A percentile compares a stretch with the other conserved stretches of the same genome.
Evolutionary conservation across 2,797 vertebrate species (phyloP).

Genomic region (Lepus oiostolus): DNA sequence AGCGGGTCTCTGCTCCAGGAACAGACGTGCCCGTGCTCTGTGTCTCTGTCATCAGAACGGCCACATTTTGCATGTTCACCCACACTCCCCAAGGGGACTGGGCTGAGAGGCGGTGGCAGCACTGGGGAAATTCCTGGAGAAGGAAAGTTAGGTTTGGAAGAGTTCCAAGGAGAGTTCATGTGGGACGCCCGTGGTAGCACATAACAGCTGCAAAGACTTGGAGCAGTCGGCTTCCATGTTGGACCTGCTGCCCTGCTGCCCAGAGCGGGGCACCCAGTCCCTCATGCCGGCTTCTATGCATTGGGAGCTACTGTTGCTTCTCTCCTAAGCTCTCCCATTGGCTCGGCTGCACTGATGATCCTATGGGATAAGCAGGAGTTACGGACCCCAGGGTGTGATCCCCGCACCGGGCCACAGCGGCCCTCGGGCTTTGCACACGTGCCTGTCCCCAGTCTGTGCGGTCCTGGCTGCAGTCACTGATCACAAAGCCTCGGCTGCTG

Average conservation of each 20-base stretch:
- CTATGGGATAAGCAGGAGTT: conserved; percentile 62
- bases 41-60: not conserved
- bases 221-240: conserved; percentile 71
- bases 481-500: conserved; percentile 87
- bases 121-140: not conserved
- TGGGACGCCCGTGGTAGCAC: conserved; percentile 46
- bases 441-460: conserved; percentile 75
- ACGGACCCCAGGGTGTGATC: conserved; percentile 47
- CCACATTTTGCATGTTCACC: not conserved
- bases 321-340: conserved; percentile 35
- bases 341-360: conserved; percentile 12
- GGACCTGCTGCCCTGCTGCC: conserved; percentile 72
- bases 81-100: no score
- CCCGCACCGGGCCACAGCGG: conserved; percentile 55
- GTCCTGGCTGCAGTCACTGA: conserved; percentile 82
- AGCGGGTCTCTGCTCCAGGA: not conserved
- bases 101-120: not conserved
- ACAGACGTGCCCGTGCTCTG: not conserved
- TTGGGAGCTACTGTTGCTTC: conserved; percentile 25
- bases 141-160: not conserved
- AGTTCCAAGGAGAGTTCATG: not conserved
- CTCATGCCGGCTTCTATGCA: conserved; percentile 43
- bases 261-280: conserved; percentile 15
- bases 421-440: conserved; percentile 75
- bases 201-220: conserved; percentile 54